phyloP scores from a whole-genome alignment of 1,140 invertebrate genomes.

The Scaptomyza graminum region DNA sequence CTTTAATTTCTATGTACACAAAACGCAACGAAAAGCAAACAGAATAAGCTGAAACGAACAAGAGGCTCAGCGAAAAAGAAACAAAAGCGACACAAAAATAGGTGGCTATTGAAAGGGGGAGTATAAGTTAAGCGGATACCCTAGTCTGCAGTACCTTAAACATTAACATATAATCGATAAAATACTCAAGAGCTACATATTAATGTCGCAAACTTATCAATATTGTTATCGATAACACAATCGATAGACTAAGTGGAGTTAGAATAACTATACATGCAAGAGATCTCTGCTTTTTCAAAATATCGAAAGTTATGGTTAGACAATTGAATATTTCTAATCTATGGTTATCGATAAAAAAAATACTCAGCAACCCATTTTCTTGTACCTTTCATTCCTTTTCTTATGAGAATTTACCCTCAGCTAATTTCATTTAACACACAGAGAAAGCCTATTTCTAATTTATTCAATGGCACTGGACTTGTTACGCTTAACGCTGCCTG shows the following conservation, averaged over 20 bases:
- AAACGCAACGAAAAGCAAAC: slow-evolving; percentile 41
- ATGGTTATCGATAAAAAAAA: no score
- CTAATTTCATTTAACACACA: background rate
- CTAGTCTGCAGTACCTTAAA: background rate
- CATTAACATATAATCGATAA: no score
- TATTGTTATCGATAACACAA: no score
- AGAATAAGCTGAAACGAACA: slow-evolving; percentile 24
- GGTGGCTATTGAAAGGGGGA: background rate
- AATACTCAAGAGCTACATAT: no score
- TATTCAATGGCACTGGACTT: slow-evolving; percentile 71
- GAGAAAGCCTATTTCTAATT: slow-evolving; percentile 70
- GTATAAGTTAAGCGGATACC: slow-evolving; percentile 15
- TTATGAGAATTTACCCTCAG: background rate
- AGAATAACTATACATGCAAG: no score
- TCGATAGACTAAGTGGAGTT: no score
- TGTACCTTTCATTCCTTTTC: background rate
- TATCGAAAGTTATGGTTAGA: no score
- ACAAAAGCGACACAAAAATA: background rate
- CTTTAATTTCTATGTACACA: slow-evolving; percentile 73
- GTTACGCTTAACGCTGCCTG: slow-evolving; percentile 56
- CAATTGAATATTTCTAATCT: no score
- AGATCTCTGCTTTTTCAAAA: no score
- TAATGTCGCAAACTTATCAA: no score
- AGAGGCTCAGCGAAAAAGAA: background rate
- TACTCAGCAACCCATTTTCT: no score